A percentile compares a stretch with the other conserved stretches of the same genome.
phyloP scores from a whole-genome alignment of 2,113 vertebrate species.

The Camelus bactrianus region DNA sequence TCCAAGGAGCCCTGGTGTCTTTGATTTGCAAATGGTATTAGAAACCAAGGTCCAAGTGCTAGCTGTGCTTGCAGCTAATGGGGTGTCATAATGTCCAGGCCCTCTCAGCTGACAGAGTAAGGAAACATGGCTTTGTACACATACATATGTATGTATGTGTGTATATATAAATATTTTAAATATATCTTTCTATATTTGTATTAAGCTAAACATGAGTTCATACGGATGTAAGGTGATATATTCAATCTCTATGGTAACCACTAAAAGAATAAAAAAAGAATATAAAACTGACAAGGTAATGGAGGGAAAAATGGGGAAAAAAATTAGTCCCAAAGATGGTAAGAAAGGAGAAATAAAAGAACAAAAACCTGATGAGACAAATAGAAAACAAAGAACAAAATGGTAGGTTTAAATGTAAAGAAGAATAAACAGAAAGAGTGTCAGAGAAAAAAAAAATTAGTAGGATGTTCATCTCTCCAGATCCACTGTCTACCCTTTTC shows the following conservation, averaged over 20 bases:
- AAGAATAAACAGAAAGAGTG: not conserved
- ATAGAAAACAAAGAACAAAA: not conserved
- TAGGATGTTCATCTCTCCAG: not conserved
- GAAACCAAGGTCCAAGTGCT: not conserved
- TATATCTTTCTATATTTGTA: not conserved
- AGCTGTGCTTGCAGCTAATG: not conserved
- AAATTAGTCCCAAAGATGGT: not conserved
- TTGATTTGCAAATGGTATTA: constrained; percentile 25
- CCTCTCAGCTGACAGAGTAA: not conserved
- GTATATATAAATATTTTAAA: not conserved
- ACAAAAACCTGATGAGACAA: not conserved
- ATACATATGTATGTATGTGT: not conserved
- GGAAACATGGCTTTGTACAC: not conserved
- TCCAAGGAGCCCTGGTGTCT: not conserved
- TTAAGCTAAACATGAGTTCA: not conserved
- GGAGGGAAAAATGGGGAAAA: not conserved
- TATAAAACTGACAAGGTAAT: not conserved
- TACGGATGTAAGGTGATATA: not conserved
- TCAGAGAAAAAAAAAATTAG: not conserved
- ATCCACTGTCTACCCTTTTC: not conserved
- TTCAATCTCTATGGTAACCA: not conserved
- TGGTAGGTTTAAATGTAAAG: not conserved
- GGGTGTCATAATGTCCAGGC: not conserved
- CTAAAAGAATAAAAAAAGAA: not conserved
- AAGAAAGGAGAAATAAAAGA: not conserved